Base-by-base conservation (phyloP, 1,140 invertebrate genomes). In the Carcinoscorpius rotundicauda region DNA sequence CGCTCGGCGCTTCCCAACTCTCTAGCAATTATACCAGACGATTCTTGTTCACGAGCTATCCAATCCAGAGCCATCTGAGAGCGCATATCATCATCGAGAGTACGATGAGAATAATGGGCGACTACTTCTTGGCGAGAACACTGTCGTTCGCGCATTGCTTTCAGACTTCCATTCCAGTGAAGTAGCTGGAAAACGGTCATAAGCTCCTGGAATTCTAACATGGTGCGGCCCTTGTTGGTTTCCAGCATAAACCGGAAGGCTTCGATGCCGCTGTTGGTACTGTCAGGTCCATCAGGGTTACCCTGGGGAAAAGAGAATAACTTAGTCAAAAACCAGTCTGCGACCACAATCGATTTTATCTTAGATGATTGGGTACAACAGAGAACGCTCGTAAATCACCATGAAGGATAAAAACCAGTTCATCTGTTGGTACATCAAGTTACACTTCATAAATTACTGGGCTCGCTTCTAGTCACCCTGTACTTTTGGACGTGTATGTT, bases 171-270 rank as follows among this genome's bases (percentile, higher is more conserved):
- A 76, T 96, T 96, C 93, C 93, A 97, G 77, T 96, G 93, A 3
- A 97, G 81, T 58, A 97, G 80, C 77, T 95, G 92, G 77, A 97
- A 96, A 4, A 96, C 92, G 1, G 91, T 97, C 93, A 96, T 96
- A 68, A 97, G 79, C 77, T 96, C 93, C 77, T 96, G 92, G 78
- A 96, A 97, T 76, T 97, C 92, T 55, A 97, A 81, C 92, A 96
- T 95, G 11, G 92, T 95, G 58, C 91, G 83, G 0, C 91, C 91
- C 73, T 89, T 89, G 78, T 94, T 94, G 60, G 90, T 86, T 77
- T 96, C 91, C 69, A 96, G 79, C 91, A 96, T 96, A 75, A 94
- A 95, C 71, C 91, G 86, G 78, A 94, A 97, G 9, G 92, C 93
- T 6, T 89, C 92, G 64, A 95, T 93, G 10, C 92, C 92, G 6